Conservation (phyloP, 2,113 vertebrate species). For the Myiagra hebetior region DNA sequence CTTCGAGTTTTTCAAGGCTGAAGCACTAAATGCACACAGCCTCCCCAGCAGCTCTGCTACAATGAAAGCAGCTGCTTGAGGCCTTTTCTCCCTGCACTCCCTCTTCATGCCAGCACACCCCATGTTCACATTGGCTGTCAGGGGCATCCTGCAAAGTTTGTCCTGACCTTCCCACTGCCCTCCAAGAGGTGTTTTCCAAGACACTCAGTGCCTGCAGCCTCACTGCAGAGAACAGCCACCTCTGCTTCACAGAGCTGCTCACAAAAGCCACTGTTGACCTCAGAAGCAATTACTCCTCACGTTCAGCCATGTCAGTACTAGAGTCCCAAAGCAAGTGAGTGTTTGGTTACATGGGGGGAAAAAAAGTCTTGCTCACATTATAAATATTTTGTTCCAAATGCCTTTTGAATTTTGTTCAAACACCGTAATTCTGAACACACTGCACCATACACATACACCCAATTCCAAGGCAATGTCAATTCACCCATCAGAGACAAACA, state of each 20-base stretch:
- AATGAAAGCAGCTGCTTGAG: not conserved
- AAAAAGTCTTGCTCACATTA: not conserved
- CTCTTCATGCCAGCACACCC: not conserved
- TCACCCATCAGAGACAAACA: not conserved
- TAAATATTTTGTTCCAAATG: not conserved
- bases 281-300: not conserved
- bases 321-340: not conserved
- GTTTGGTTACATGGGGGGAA: not conserved
- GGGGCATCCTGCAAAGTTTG: not conserved
- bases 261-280: not conserved
- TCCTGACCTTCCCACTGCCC: not conserved
- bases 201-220: not conserved
- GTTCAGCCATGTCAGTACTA: not conserved
- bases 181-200: not conserved
- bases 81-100: no score
- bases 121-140: fast-evolving
- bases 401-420: not conserved
- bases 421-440: not conserved
- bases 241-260: not conserved
- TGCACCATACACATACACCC: not conserved
- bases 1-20: not conserved
- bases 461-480: not conserved
- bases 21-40: not conserved
- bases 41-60: not conserved
- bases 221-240: not conserved